Base-by-base conservation (phyloP, 2,888 invertebrate species). In the Dascillus cervinus region DNA sequence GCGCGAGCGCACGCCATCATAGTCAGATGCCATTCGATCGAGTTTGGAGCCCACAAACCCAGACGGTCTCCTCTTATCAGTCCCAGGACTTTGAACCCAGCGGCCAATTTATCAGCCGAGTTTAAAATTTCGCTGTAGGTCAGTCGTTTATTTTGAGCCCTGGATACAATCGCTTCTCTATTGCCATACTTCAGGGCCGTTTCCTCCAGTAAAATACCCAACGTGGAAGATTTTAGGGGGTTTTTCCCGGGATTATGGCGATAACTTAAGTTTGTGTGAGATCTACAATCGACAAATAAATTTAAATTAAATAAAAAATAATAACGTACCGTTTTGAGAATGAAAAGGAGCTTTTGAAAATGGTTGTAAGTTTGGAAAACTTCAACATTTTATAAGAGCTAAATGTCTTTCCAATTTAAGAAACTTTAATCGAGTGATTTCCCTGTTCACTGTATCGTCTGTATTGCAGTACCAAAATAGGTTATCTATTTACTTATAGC, bases 21-120 rank as follows among this genome's bases (percentile, higher is more conserved):
- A 0, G 75, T 65, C 0, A 86, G 48, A 37, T 81, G 72, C 90
- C 90, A 92, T 53, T 87, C 80, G 23, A 74, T 58, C 17, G 70
- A 67, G 62, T 88, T 91, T 1, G 87, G 85, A 0, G 81, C 76
- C 82, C 85, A 88, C 11, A 91, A 67, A 1, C 82, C 89, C 2
- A 92, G 54, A 4, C 81, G 64, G 53, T 91, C 89, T 0, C 86
- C 86, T 13, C 63, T 70, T 31, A 73, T 56, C 10, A 89, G 51
- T 0, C 88, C 88, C 12, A 85, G 49, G n/a, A 71, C 47, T 21
- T 23, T 26, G 1, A 90, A 66, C 1, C 84, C 83, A 1, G 80
- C 79, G 0, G 86, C 87, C 3, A 88, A 53, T 30, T 67, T 67
- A 53, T 86, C 79, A 1, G 77, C 78, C 50, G 72, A 65, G 14